Evolutionary conservation across 1,140 invertebrate genomes (phyloP).

Genomic region (Manduca sexta): DNA sequence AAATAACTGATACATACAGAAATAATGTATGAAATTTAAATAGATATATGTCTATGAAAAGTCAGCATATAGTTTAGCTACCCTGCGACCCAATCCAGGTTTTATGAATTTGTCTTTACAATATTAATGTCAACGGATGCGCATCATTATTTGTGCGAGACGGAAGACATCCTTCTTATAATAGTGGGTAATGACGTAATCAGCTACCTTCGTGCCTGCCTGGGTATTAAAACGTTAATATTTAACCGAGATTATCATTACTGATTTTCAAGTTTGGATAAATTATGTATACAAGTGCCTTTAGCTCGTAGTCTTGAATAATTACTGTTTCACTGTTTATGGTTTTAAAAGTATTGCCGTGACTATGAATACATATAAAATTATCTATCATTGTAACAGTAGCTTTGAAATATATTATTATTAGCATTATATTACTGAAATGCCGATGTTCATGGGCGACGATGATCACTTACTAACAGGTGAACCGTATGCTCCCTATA

Average conservation of each 20-base stretch:
- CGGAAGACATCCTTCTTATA: conserved; percentile 4
- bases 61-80: neutral
- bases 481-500: no score
- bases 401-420: no score
- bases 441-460: no score
- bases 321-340: neutral
- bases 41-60: no score
- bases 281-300: neutral
- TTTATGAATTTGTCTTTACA: conserved; percentile 3
- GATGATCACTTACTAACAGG: no score
- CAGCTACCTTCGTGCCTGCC: neutral
- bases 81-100: neutral
- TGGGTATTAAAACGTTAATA: neutral
- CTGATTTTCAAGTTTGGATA: neutral
- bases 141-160: conserved; percentile 1
- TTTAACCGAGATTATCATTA: neutral
- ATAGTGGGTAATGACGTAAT: conserved; percentile 3
- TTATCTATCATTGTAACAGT: no score
- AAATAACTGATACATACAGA: no score
- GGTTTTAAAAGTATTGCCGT: conserved; percentile 1
- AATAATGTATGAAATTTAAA: no score
- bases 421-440: no score
- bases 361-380: no score
- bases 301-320: neutral
- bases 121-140: conserved; percentile 6